These are phyloP conservation scores for Ictidomys tridecemlineatus DNA, from an alignment of 2,113 vertebrate species.

Conservation along the genomic window DNA sequence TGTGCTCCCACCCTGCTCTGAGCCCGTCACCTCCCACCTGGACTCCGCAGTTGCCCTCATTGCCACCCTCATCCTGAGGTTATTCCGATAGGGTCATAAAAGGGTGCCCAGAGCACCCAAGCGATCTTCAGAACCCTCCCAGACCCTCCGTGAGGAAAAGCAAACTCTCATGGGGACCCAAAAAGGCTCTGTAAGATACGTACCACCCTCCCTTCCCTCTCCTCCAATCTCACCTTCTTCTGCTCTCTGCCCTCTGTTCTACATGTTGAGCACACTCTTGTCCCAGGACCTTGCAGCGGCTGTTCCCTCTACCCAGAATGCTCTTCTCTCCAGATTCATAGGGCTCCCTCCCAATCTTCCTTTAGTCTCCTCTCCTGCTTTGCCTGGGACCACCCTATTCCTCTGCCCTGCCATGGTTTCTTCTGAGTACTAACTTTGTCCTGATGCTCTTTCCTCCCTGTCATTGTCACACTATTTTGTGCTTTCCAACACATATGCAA, in stretches of 20 bases:
- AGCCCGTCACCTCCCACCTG: neutral
- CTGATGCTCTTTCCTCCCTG: too few relatives aligned
- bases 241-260: too few relatives aligned
- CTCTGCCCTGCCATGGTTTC: too few relatives aligned
- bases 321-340: neutral
- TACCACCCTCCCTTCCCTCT: neutral
- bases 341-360: neutral
- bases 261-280: too few relatives aligned
- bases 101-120: neutral
- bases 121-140: neutral
- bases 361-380: neutral
- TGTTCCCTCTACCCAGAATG: neutral
- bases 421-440: neutral
- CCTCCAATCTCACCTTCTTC: neutral
- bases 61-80: rapidly evolving
- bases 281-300: neutral
- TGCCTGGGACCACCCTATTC: neutral
- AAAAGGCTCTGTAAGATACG: too few relatives aligned
- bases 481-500: neutral
- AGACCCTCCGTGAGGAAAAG: neutral
- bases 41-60: rapidly evolving
- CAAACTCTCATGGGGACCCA: too few relatives aligned
- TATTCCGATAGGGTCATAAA: neutral
- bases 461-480: neutral
- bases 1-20: neutral